A percentile compares a stretch with the other conserved stretches of the same genome.
Conservation (phyloP, 2,797 vertebrate species). For the Rhinoraja longicauda region DNA sequence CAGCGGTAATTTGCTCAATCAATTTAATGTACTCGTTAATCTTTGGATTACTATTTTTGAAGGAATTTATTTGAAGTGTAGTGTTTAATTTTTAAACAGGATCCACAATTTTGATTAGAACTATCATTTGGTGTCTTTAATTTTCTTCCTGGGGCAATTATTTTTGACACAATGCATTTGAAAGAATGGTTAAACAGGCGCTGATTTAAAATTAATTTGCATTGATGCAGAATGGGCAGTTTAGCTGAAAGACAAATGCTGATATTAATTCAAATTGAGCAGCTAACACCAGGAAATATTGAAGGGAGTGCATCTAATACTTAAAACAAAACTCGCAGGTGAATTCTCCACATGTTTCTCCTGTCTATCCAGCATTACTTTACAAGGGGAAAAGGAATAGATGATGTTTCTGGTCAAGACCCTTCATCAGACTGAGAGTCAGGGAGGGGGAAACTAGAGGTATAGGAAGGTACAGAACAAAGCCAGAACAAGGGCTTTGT, state of each 20-base stretch:
- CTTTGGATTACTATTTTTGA: conserved; percentile 3
- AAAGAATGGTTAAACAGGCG: neutral
- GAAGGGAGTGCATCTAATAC: neutral
- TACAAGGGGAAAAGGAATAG: too few species aligned
- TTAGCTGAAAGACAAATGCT: too few species aligned
- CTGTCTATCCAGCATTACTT: neutral
- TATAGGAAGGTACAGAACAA: too few species aligned
- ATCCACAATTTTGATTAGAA: neutral
- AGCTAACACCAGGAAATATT: neutral
- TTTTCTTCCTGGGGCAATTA: conserved; percentile 13
- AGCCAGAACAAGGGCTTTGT: too few species aligned
- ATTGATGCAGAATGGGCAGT: neutral
- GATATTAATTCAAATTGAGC: neutral
- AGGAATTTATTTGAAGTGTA: neutral
- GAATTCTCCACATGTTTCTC: neutral
- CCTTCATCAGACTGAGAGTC: too few species aligned
- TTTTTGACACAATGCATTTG: conserved; percentile 4
- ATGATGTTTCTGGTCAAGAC: too few species aligned
- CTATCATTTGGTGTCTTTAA: conserved; percentile 1
- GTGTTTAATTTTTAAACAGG: conserved; percentile 28
- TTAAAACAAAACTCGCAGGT: neutral
- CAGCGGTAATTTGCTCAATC: conserved; percentile 27
- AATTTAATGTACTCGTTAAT: conserved; percentile 32
- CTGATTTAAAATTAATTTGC: neutral
- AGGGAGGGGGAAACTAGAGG: too few species aligned